Percentiles rank a stretch among this genome's conserved stretches.
phyloP scores from a whole-genome alignment of 2,113 vertebrate genomes.

The Phoenicopterus ruber region DNA sequence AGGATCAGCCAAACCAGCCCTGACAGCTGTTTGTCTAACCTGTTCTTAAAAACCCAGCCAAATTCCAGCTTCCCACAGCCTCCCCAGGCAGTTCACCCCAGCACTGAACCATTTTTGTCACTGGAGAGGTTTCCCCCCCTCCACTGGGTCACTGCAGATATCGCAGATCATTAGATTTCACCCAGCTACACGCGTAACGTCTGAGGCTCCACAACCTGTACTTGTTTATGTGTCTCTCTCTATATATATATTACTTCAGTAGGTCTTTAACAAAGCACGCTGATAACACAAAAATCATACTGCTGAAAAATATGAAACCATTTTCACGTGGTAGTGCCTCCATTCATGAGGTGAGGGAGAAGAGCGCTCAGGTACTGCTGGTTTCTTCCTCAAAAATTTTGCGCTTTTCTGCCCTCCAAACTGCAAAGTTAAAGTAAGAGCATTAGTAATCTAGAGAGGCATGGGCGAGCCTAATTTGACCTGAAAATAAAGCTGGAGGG shows the following conservation, averaged over 20 bases:
- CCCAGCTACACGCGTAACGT: not conserved
- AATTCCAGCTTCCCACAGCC: not conserved
- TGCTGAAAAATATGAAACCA: not conserved
- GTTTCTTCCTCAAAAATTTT: not conserved
- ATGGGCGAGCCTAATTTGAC: not conserved
- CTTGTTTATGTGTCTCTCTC: fast-evolving
- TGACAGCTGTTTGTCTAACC: slow-evolving; percentile 45
- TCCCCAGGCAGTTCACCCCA: not conserved
- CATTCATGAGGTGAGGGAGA: not conserved
- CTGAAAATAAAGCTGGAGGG: not conserved
- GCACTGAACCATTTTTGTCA: not conserved
- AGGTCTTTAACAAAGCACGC: not conserved
- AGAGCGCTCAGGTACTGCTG: not conserved
- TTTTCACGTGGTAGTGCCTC: not conserved
- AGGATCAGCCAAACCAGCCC: slow-evolving; percentile 26
- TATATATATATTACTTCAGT: not conserved
- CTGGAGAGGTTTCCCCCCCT: not conserved
- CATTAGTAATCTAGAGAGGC: not conserved
- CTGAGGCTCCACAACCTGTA: not conserved
- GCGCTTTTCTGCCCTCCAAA: not conserved
- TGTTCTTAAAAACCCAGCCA: not conserved
- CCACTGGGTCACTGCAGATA: not conserved
- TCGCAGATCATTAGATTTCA: not conserved
- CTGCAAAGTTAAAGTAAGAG: not conserved
- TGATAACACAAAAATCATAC: not conserved